Base-by-base conservation (phyloP, 2,797 vertebrate genomes). In the Gymnoscopelus braueri region DNA sequence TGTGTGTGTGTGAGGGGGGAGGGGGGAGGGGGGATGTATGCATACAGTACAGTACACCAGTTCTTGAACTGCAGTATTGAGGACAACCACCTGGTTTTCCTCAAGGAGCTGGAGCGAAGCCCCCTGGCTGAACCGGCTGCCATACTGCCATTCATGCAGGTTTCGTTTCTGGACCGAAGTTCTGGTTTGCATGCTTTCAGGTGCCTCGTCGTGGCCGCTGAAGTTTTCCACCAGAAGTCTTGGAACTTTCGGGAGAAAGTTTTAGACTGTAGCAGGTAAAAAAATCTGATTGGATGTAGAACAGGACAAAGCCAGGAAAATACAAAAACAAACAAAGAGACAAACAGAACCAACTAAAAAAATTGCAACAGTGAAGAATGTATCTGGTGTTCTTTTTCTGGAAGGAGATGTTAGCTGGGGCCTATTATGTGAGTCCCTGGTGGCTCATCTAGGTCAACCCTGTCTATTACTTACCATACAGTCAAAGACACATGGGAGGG, bases 401-500 rank as follows among this genome's bases (percentile, higher is more conserved):
- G 35, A 63, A 19, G 65, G n/a, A 54, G 11, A 51, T 19, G 44
- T 60, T 35, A 60, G 53, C 44, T 13, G n/a, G n/a, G 11, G 24
- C 11, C 52, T 72, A 12, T 59, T 78, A 85, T 44, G 61, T 66
- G 75, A 63, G 63, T 67, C 72, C 74, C 68, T 44, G 6, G 49
- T 63, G 83, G 75, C 65, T 80, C 51, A 39, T 76, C 61, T 63
- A 77, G 74, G 71, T 78, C 84, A 81, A 83, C 79, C 83, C 81
- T 85, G 78, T 86, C 85, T 87, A 75, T 76, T 60, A 78, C 75
- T 80, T 69, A 74, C 71, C 74, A 82, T 84, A 87, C 83, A 89
- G 85, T 84, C 85, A 90, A 84, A 89, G 80, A 70, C 86, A 72
- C 64, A 14, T 44, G 39, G 39, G 39, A 9, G 11, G 78, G 78